Evolutionary conservation across 2,888 invertebrate genomes (phyloP).

Genomic region (Eucriotettix oculatus): DNA sequence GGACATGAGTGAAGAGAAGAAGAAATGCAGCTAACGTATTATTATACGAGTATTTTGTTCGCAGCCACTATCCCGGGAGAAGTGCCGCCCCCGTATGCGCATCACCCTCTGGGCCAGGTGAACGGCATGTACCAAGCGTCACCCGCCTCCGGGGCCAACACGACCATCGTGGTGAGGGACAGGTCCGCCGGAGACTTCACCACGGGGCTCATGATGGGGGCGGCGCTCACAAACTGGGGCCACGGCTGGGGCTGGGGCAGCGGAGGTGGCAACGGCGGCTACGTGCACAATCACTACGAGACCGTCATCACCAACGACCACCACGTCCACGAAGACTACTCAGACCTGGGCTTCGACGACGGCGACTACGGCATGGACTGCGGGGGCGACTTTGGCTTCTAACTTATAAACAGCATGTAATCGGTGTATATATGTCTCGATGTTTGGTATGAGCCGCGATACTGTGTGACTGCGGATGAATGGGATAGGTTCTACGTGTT

Average conservation of each 20-base stretch:
- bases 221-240: constrained; percentile 47
- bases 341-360: constrained; percentile 26
- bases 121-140: constrained; percentile 7
- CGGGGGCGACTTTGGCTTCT: constrained; percentile 15
- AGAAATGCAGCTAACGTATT: no score
- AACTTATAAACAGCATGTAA: not conserved
- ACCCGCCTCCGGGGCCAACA: constrained; percentile 3
- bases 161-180: constrained; percentile 12
- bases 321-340: constrained; percentile 48
- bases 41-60: no score
- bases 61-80: constrained; percentile 9
- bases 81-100: constrained; percentile 7
- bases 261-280: constrained; percentile 10
- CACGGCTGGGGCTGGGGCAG: constrained; percentile 48
- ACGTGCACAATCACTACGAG: constrained; percentile 14
- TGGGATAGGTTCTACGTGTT: not conserved
- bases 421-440: not conserved
- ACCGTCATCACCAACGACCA: constrained; percentile 11
- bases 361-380: constrained; percentile 14
- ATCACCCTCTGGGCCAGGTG: constrained; percentile 1
- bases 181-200: constrained; percentile 13
- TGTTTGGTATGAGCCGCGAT: not conserved
- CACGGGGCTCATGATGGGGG: constrained; percentile 54
- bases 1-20: no score
- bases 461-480: not conserved